Evolutionary conservation across 2,888 invertebrate species (phyloP).

Genomic region (Pilophorus perplexus): DNA sequence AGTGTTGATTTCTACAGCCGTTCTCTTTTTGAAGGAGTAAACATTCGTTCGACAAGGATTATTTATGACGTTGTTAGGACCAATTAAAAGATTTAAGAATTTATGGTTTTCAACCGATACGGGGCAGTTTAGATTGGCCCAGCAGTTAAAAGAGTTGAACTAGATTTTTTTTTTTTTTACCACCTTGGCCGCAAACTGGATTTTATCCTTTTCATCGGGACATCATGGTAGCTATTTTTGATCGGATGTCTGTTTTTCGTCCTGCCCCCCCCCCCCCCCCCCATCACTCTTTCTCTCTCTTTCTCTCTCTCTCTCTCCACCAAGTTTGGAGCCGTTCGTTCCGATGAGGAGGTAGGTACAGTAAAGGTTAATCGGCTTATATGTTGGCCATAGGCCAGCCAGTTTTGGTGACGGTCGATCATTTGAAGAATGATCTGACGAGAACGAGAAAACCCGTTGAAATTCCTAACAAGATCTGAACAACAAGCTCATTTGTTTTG

Average conservation of each 20-base stretch:
- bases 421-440: too few relatives aligned
- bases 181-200: constrained; percentile 2
- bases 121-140: constrained; percentile 18
- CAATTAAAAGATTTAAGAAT: constrained; percentile 28
- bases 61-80: constrained; percentile 25
- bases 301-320: too few relatives aligned
- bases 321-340: too few relatives aligned
- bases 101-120: constrained; percentile 5
- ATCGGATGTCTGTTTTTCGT: too few relatives aligned
- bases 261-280: too few relatives aligned
- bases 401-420: too few relatives aligned
- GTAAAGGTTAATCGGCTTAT: too few relatives aligned
- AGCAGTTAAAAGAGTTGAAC: constrained; percentile 2
- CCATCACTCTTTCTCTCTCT: too few relatives aligned
- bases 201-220: background rate
- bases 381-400: too few relatives aligned
- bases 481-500: constrained; percentile 16
- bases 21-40: constrained; percentile 3
- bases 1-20: constrained; percentile 15
- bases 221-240: too few relatives aligned
- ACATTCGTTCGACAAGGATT: background rate
- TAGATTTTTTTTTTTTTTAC: constrained; percentile 22
- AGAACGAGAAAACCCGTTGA: too few relatives aligned
- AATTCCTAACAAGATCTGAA: background rate
- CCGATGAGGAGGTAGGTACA: too few relatives aligned